phyloP scores from a whole-genome alignment of 2,888 invertebrate species.

The Podotricha telesiphe region DNA sequence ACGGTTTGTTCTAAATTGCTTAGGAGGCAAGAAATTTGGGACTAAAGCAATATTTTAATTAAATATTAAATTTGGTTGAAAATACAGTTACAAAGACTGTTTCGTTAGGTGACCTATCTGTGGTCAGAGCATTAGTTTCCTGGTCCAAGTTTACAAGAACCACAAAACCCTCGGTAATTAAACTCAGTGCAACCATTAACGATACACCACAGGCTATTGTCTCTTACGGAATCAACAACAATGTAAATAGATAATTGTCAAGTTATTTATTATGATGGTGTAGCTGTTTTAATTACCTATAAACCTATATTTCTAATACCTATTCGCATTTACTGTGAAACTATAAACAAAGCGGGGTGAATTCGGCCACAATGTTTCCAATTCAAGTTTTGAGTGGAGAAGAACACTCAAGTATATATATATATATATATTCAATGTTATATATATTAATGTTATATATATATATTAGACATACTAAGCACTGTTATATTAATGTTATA shows the following conservation, averaged over 20 bases:
- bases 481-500: too few species aligned
- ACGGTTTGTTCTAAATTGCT: neutral
- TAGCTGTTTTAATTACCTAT: constrained; percentile 29
- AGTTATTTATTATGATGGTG: constrained; percentile 23
- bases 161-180: constrained; percentile 69
- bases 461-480: too few species aligned
- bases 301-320: constrained; percentile 31
- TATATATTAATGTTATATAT: too few species aligned
- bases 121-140: constrained; percentile 77
- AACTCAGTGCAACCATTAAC: constrained; percentile 72
- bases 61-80: constrained; percentile 1
- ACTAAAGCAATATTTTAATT: neutral
- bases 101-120: constrained; percentile 66
- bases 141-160: constrained; percentile 55
- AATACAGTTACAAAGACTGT: constrained; percentile 46
- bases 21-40: neutral
- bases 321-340: neutral
- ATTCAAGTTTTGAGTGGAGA: too few species aligned
- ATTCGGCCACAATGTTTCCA: too few species aligned
- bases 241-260: constrained; percentile 53
- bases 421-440: too few species aligned
- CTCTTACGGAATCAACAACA: constrained; percentile 61
- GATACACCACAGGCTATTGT: constrained; percentile 69
- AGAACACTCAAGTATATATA: too few species aligned
- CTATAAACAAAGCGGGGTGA: too few species aligned